Percentiles rank a stretch among this genome's conserved stretches.
Evolutionary conservation across 2,888 invertebrate genomes (phyloP).

Genomic region (Microplitis manilae): DNA sequence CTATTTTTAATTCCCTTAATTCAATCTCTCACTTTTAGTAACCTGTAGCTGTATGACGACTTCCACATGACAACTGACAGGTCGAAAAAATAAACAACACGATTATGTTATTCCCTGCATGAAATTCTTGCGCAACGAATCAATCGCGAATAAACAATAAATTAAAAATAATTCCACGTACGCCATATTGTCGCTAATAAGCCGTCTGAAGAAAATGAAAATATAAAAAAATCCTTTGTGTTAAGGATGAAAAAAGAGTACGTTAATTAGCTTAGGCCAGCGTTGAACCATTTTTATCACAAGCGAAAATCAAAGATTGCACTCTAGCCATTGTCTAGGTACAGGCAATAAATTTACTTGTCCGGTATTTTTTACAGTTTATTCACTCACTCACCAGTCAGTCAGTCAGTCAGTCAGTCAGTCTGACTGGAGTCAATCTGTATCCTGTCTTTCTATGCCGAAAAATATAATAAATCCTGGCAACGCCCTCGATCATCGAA

Average conservation of each 20-base stretch:
- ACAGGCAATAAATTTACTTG: conserved; percentile 37
- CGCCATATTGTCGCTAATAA: too few relatives aligned
- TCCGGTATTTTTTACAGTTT: conserved; percentile 13
- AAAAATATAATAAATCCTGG: not conserved
- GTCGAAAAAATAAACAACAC: too few relatives aligned
- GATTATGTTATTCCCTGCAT: too few relatives aligned
- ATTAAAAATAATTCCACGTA: not conserved
- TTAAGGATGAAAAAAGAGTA: not conserved
- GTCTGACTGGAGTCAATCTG: not conserved
- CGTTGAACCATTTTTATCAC: conserved; percentile 35
- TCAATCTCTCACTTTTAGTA: too few relatives aligned
- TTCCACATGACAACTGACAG: too few relatives aligned
- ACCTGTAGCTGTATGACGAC: too few relatives aligned
- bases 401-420: conserved; percentile 39
- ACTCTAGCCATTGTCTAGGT: conserved; percentile 36
- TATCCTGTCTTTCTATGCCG: conserved; percentile 36
- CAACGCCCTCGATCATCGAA: conserved; percentile 18
- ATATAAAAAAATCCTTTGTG: conserved; percentile 6
- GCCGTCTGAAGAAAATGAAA: not conserved
- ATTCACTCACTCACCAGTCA: not conserved
- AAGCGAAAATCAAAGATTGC: conserved; percentile 30
- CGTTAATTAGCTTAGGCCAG: conserved; percentile 37
- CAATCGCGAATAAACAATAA: not conserved
- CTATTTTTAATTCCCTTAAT: conserved; percentile 9
- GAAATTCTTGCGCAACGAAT: not conserved